Percentiles rank a stretch among this genome's conserved stretches.
These are phyloP conservation scores for Rhaphigaster nebulosa DNA, from an alignment of 2,888 invertebrate genomes.

Conservation along the genomic window DNA sequence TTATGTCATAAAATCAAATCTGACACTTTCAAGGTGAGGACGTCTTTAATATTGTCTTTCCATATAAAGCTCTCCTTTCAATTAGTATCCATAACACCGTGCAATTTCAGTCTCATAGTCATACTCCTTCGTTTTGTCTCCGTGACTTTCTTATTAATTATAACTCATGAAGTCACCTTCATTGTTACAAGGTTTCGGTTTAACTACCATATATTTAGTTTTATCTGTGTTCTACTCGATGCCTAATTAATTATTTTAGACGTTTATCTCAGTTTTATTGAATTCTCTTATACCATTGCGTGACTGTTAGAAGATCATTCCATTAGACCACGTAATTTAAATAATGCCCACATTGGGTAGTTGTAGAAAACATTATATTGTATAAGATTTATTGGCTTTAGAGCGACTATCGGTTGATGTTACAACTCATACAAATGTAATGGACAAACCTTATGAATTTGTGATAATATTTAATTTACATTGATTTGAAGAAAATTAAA, in stretches of 20 bases:
- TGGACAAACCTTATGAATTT: too few species aligned
- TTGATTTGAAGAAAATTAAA: too few species aligned
- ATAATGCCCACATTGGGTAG: too few species aligned
- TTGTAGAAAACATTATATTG: too few species aligned
- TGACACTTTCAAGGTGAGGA: background rate
- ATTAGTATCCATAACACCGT: background rate
- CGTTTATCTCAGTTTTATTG: too few species aligned
- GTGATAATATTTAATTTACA: too few species aligned
- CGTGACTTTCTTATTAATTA: background rate
- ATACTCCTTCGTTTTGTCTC: background rate
- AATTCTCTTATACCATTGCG: too few species aligned
- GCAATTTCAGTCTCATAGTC: background rate
- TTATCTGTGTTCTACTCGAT: background rate
- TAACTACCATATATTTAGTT: background rate
- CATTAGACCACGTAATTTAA: too few species aligned
- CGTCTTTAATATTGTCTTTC: background rate
- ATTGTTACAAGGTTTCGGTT: background rate
- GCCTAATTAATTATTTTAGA: background rate
- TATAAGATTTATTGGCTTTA: too few species aligned
- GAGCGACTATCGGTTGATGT: too few species aligned
- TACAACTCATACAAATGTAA: too few species aligned
- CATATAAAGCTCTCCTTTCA: background rate
- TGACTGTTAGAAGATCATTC: too few species aligned
- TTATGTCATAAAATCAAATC: background rate
- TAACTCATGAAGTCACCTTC: background rate